A percentile compares a stretch with the other conserved stretches of the same genome.
phyloP scores from a whole-genome alignment of 2,113 vertebrate species.

The Promerops cafer region DNA sequence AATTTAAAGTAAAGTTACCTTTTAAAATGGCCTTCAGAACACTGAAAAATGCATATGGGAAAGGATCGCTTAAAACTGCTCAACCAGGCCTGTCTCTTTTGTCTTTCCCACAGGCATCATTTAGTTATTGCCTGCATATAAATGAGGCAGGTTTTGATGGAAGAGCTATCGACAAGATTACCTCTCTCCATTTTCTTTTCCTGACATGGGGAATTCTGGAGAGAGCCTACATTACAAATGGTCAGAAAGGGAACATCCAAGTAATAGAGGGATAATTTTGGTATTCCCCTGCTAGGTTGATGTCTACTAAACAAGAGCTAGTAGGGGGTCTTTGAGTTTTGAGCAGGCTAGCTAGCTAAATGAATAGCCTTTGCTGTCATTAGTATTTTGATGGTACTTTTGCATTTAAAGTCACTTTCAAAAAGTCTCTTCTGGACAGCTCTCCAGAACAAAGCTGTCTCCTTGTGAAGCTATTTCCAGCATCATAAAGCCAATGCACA shows the following conservation, averaged over 20 bases:
- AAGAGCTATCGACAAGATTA: conserved; percentile 28
- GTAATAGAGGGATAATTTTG: neutral
- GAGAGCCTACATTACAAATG: neutral
- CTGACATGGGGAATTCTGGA: neutral
- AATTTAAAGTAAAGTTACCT: neutral
- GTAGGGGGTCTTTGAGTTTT: neutral
- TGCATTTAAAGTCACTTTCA: neutral
- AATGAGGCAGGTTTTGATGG: conserved; percentile 24
- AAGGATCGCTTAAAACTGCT: neutral
- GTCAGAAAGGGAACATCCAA: neutral
- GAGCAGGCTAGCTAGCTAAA: neutral
- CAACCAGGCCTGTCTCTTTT: neutral
- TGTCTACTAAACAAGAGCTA: neutral
- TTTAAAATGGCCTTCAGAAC: neutral
- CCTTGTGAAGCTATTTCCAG: neutral
- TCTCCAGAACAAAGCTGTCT: neutral
- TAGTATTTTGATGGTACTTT: neutral
- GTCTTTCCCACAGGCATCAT: conserved; percentile 34
- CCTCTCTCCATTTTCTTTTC: neutral
- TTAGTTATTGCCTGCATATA: conserved; percentile 40
- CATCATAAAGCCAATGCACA: neutral
- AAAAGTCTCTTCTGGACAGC: neutral
- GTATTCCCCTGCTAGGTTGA: neutral
- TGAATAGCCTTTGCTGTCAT: neutral
- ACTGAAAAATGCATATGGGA: neutral